Percentiles rank a stretch among this genome's conserved stretches.
Conservation (phyloP, 2,113 vertebrate genomes). For the Triplophysa tibetana region DNA sequence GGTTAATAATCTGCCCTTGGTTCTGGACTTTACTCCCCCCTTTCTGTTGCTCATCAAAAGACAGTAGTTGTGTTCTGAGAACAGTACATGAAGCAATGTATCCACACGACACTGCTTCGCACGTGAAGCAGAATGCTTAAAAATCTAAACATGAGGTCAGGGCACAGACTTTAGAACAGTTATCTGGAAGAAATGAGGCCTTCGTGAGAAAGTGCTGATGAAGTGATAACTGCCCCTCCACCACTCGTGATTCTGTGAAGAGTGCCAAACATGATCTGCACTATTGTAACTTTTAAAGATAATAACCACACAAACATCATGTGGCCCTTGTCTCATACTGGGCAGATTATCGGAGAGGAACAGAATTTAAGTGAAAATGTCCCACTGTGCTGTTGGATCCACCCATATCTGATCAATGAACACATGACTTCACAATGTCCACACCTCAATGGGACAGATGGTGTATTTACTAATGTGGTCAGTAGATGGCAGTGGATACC, state of each 20-base stretch:
- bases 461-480: neutral
- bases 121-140: neutral
- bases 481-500: slow-evolving; percentile 14
- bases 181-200: neutral
- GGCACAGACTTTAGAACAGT: neutral
- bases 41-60: slow-evolving; percentile 46
- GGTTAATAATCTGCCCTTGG: slow-evolving; percentile 61
- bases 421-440: neutral
- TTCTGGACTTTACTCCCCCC: slow-evolving; percentile 56
- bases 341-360: too few relatives aligned
- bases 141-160: slow-evolving; percentile 10
- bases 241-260: neutral
- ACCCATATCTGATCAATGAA: neutral
- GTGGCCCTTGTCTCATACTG: too few relatives aligned
- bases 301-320: neutral
- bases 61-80: slow-evolving; percentile 35
- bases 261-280: neutral
- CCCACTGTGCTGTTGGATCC: slow-evolving; percentile 16
- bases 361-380: neutral
- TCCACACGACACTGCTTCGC: neutral
- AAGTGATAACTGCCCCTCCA: neutral
- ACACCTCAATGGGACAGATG: neutral
- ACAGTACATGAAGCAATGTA: neutral
- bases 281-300: neutral
- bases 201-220: neutral